Conservation (phyloP, 2,888 invertebrate species). For the Bellardia bayeri region DNA sequence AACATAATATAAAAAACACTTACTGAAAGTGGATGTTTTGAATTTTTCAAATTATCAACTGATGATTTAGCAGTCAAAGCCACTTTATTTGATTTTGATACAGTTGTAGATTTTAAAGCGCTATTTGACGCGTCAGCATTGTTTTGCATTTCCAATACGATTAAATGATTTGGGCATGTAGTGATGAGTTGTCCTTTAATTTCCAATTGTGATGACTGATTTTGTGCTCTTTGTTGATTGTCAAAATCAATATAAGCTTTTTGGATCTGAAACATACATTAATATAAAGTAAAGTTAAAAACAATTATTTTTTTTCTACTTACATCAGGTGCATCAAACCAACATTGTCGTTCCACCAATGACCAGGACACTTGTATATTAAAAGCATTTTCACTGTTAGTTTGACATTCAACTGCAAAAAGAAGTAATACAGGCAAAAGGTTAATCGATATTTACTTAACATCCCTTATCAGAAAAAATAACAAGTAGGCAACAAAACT, state of each 20-base stretch:
- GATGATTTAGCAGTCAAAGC: conserved; percentile 70
- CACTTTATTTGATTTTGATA: conserved; percentile 14
- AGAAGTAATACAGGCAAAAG: conserved; percentile 83
- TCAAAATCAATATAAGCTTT: conserved; percentile 69
- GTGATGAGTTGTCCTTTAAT: conserved; percentile 63
- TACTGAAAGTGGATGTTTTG: conserved; percentile 79
- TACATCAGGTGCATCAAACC: conserved; percentile 84
- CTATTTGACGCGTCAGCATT: conserved; percentile 25
- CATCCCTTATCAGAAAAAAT: conserved; percentile 53
- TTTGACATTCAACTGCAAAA: conserved; percentile 85
- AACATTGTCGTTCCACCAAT: conserved; percentile 86
- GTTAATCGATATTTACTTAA: conserved; percentile 78
- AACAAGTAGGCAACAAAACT: conserved; percentile 79
- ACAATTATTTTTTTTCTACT: conserved; percentile 46
- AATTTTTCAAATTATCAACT: conserved; percentile 71
- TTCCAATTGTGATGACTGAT: conserved; percentile 72
- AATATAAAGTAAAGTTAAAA: neutral
- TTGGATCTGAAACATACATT: conserved; percentile 52
- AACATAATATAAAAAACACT: conserved; percentile 45
- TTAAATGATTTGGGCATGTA: conserved; percentile 73
- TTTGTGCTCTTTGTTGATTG: conserved; percentile 74
- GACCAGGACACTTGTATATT: conserved; percentile 84
- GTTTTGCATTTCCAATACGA: conserved; percentile 62
- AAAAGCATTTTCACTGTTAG: conserved; percentile 73
- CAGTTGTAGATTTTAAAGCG: conserved; percentile 20